These are phyloP conservation scores for Numenius phaeopus DNA, from an alignment of 2,797 vertebrate species.

Conservation along the genomic window DNA sequence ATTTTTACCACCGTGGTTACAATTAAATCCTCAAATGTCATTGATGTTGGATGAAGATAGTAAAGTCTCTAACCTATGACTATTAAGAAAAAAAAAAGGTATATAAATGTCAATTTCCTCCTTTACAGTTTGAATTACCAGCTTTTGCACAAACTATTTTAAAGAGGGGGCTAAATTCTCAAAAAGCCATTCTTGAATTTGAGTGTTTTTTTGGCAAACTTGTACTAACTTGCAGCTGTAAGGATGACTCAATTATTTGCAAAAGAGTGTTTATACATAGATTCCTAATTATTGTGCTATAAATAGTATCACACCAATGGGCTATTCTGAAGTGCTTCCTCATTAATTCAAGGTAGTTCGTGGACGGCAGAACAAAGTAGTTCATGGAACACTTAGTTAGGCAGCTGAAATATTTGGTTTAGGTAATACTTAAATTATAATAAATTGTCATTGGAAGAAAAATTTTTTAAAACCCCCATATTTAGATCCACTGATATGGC, in stretches of 20 bases:
- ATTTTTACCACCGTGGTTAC: background rate
- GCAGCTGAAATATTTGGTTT: background rate
- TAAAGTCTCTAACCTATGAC: background rate
- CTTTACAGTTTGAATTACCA: background rate
- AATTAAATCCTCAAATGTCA: background rate
- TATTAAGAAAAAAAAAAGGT: background rate
- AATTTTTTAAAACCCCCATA: accelerated
- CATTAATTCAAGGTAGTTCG: background rate
- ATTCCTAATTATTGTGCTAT: background rate
- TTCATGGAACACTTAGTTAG: background rate
- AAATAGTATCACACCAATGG: background rate
- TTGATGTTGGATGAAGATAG: background rate
- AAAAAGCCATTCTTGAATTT: background rate
- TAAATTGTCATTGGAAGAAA: background rate
- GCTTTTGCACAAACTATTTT: background rate
- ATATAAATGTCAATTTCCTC: background rate
- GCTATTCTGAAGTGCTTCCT: background rate
- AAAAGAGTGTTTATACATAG: constrained; percentile 11
- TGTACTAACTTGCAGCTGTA: constrained; percentile 28
- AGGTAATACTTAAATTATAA: background rate
- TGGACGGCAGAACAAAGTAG: background rate
- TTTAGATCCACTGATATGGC: background rate
- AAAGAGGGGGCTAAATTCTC: background rate
- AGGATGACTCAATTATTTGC: constrained; percentile 22
- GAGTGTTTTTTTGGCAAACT: background rate